A percentile compares a stretch with the other conserved stretches of the same genome.
phyloP scores from a whole-genome alignment of 2,888 invertebrate genomes.

The Bibio marci region DNA sequence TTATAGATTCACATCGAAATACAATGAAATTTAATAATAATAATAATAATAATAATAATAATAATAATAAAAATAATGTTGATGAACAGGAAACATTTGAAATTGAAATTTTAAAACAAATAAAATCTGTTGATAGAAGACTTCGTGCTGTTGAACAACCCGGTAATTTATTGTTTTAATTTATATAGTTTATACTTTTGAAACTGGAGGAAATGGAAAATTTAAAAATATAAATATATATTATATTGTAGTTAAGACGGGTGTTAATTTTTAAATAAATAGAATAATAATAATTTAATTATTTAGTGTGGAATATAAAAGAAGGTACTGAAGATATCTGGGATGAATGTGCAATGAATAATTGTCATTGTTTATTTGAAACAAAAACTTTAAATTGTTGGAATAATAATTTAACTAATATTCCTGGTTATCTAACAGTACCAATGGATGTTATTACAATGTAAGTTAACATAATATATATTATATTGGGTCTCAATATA shows the following conservation, averaged over 20 bases:
- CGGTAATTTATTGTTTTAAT: conserved; percentile 29
- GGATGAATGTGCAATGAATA: conserved; percentile 42
- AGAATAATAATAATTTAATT: neutral
- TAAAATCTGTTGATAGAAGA: conserved; percentile 37
- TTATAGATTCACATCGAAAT: too few species aligned
- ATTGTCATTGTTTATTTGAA: conserved; percentile 46
- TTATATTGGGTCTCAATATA: neutral
- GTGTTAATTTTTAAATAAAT: neutral
- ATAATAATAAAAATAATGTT: too few species aligned
- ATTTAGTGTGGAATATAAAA: conserved; percentile 38
- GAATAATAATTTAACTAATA: conserved; percentile 35
- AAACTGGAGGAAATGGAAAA: too few species aligned
- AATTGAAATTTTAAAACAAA: conserved; percentile 17
- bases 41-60: too few species aligned
- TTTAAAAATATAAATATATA: too few species aligned
- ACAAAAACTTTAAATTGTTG: conserved; percentile 46
- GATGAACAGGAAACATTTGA: too few species aligned
- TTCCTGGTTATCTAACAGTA: conserved; percentile 42
- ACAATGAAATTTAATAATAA: too few species aligned
- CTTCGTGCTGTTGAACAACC: conserved; percentile 47
- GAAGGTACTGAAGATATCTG: conserved; percentile 32
- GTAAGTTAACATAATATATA: conserved; percentile 26
- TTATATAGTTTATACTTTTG: too few species aligned
- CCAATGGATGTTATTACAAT: conserved; percentile 41
- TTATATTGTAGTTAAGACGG: too few species aligned